phyloP scores from a whole-genome alignment of 2,888 invertebrate species.

The Eupithecia tripunctaria region DNA sequence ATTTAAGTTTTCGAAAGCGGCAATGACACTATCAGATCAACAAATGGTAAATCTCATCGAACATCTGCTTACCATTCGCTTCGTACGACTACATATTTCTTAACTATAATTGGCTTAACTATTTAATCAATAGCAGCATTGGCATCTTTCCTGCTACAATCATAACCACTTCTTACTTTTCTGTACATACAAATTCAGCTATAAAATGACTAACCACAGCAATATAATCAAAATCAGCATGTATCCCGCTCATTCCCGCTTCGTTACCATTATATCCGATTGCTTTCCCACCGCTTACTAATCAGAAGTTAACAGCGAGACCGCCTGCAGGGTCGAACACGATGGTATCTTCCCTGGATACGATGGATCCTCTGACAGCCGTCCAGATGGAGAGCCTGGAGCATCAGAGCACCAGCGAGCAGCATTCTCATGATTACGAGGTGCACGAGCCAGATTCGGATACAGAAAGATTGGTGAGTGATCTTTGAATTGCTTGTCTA shows the following conservation, averaged over 20 bases:
- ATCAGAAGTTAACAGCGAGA: conserved; percentile 82
- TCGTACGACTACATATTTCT: too few species aligned
- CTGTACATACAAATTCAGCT: neutral
- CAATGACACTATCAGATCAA: conserved; percentile 31
- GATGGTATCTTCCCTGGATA: conserved; percentile 91
- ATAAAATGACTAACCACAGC: neutral
- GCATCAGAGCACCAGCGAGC: conserved; percentile 78
- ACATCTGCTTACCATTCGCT: conserved; percentile 24
- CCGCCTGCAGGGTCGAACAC: conserved; percentile 90
- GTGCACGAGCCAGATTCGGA: conserved; percentile 81
- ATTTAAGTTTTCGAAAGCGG: conserved; percentile 36
- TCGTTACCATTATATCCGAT: conserved; percentile 29
- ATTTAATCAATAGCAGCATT: conserved; percentile 1
- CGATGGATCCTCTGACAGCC: conserved; percentile 85
- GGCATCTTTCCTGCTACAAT: neutral
- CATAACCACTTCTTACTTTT: conserved; percentile 10
- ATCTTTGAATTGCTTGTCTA: neutral
- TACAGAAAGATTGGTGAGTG: conserved; percentile 75
- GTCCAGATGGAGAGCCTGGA: conserved; percentile 80
- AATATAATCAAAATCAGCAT: conserved; percentile 21
- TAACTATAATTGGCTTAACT: conserved; percentile 23
- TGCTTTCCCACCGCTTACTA: conserved; percentile 75
- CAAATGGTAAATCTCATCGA: conserved; percentile 25
- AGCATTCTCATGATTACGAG: conserved; percentile 75
- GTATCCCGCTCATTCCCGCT: conserved; percentile 43